Evolutionary conservation across 2,113 vertebrate species (phyloP).

Genomic region (Meriones unguiculatus): DNA sequence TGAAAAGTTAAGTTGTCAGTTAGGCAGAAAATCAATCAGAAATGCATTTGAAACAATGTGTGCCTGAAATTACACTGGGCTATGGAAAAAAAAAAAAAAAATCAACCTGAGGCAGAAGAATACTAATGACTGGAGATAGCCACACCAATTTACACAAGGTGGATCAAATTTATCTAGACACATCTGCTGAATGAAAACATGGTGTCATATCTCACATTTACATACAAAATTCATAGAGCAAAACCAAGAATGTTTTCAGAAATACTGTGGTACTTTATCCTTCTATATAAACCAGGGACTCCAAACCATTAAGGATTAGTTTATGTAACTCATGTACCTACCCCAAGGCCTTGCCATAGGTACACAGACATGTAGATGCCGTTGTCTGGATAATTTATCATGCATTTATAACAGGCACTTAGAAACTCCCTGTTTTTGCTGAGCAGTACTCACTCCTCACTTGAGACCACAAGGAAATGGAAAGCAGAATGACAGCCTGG

Average conservation of each 20-base stretch:
- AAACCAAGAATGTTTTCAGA: slow-evolving; percentile 62
- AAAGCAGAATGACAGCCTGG: not conserved
- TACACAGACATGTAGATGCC: not conserved
- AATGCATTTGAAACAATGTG: slow-evolving; percentile 73
- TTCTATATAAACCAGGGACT: slow-evolving; percentile 26
- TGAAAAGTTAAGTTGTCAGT: slow-evolving; percentile 79
- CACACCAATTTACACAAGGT: slow-evolving; percentile 30
- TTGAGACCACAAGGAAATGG: not conserved
- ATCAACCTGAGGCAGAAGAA: slow-evolving; percentile 32
- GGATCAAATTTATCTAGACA: slow-evolving; percentile 66
- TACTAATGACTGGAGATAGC: slow-evolving; percentile 53
- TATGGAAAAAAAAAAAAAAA: not conserved
- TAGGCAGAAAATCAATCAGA: slow-evolving; percentile 83
- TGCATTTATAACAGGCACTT: not conserved
- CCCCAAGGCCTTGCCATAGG: not conserved
- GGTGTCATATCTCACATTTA: slow-evolving; percentile 56
- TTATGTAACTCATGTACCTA: not conserved
- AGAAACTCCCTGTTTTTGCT: not conserved
- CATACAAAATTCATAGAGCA: slow-evolving; percentile 44
- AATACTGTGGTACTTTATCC: not conserved
- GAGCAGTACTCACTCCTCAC: not conserved
- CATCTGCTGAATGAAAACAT: slow-evolving; percentile 48
- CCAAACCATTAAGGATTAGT: slow-evolving; percentile 24
- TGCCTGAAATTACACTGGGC: slow-evolving; percentile 63
- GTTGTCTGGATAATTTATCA: not conserved